These are phyloP conservation scores for Henricia sp. DNA, from an alignment of 53 echinoderm and acorn worm genomes.

Conservation along the genomic window DNA sequence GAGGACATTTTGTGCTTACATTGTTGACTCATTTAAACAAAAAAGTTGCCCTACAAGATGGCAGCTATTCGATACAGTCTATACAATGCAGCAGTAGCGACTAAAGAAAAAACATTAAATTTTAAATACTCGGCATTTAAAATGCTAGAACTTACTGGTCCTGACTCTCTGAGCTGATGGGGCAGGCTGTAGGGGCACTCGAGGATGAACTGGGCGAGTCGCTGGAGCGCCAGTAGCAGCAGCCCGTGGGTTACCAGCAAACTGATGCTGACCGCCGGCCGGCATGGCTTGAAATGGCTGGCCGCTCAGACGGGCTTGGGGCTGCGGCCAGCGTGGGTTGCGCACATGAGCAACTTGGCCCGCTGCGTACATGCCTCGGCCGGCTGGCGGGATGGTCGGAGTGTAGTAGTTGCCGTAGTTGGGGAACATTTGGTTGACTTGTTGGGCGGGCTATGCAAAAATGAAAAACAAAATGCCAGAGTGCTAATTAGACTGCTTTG, in stretches of 20 bases:
- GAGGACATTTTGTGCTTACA: too few relatives aligned
- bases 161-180: conserved; percentile 71
- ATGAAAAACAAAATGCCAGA: too few relatives aligned
- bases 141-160: conserved; percentile 65
- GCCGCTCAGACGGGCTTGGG: conserved; percentile 38
- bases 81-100: too few relatives aligned
- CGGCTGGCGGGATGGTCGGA: conserved; percentile 54
- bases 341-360: conserved; percentile 81
- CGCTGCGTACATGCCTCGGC: conserved; percentile 53
- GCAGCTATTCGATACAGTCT: too few relatives aligned
- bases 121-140: too few relatives aligned
- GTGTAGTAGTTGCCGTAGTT: conserved; percentile 56
- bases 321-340: conserved; percentile 85
- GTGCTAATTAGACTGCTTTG: neutral
- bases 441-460: conserved; percentile 32
- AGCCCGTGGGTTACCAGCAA: conserved; percentile 64
- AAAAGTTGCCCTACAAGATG: too few relatives aligned
- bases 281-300: conserved; percentile 80
- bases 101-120: too few relatives aligned
- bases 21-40: too few relatives aligned
- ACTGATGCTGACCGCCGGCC: conserved; percentile 67
- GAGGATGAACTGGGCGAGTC: conserved; percentile 56
- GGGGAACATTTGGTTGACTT: conserved; percentile 60
- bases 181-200: conserved; percentile 70
- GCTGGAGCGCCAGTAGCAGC: conserved; percentile 56